Evolutionary conservation across 2,797 vertebrate genomes (phyloP).

Genomic region (Heteromormyrus szaboi): DNA sequence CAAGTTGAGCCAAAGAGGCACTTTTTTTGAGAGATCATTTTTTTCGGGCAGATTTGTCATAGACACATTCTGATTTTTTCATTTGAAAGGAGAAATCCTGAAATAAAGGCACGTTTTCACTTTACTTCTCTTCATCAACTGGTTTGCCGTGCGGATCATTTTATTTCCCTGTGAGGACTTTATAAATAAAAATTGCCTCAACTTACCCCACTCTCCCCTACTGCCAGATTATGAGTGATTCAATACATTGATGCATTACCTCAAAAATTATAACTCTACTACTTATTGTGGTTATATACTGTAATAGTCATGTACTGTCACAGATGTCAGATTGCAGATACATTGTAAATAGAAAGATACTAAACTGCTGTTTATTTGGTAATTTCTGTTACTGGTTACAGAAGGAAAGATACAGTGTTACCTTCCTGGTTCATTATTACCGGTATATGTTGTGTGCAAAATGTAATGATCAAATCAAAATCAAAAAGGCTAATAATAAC

Average conservation of each 20-base stretch:
- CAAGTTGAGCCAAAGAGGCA: neutral
- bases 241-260: neutral
- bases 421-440: neutral
- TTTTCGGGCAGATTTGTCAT: neutral
- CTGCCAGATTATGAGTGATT: neutral
- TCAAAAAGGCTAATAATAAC: neutral
- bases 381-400: neutral
- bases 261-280: neutral
- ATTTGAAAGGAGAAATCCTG: neutral
- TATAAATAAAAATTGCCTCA: neutral
- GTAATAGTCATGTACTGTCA: neutral
- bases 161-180: neutral
- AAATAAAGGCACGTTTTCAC: neutral
- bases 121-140: neutral
- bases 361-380: neutral
- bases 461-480: neutral
- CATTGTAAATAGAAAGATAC: neutral
- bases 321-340: neutral
- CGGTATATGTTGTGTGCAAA: neutral
- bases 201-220: neutral
- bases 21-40: neutral
- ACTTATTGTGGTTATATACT: neutral
- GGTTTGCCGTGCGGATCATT: neutral
- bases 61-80: neutral
- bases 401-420: neutral